Conservation (phyloP, 2,113 vertebrate genomes). For the Tetraodon nigroviridis region DNA sequence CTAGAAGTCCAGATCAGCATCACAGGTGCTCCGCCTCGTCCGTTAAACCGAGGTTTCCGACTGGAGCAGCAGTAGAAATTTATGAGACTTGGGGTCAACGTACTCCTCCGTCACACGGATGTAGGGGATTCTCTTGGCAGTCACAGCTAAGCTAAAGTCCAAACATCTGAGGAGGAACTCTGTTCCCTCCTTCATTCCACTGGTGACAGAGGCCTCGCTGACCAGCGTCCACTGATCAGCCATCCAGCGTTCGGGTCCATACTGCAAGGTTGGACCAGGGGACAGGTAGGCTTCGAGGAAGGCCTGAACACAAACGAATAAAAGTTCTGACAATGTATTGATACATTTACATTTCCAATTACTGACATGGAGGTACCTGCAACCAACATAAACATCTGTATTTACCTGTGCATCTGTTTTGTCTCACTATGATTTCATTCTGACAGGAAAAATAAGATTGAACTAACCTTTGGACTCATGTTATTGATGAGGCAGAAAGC, state of each 20-base stretch:
- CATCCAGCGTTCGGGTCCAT: conserved; percentile 89
- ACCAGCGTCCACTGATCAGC: conserved; percentile 94
- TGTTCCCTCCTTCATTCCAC: conserved; percentile 81
- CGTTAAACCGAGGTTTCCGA: conserved; percentile 73
- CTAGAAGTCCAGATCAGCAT: conserved; percentile 21
- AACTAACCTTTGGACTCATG: conserved; percentile 92
- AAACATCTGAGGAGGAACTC: conserved; percentile 88
- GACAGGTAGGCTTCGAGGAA: conserved; percentile 90
- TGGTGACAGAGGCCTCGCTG: conserved; percentile 91
- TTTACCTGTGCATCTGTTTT: no score
- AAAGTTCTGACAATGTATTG: background rate
- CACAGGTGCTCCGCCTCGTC: background rate
- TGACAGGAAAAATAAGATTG: background rate
- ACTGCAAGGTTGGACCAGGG: conserved; percentile 91
- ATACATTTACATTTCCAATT: background rate
- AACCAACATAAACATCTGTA: no score
- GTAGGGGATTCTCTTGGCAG: conserved; percentile 85
- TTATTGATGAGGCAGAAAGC: conserved; percentile 92
- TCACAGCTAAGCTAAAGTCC: conserved; percentile 91
- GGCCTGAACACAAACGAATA: conserved; percentile 67
- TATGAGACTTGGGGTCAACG: conserved; percentile 93
- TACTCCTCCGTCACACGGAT: conserved; percentile 90
- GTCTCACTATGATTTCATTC: background rate
- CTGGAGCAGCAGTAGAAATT: conserved; percentile 93
- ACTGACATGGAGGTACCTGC: no score